Evolutionary conservation across 2,888 invertebrate genomes (phyloP).

Genomic region (Melolontha melolontha): DNA sequence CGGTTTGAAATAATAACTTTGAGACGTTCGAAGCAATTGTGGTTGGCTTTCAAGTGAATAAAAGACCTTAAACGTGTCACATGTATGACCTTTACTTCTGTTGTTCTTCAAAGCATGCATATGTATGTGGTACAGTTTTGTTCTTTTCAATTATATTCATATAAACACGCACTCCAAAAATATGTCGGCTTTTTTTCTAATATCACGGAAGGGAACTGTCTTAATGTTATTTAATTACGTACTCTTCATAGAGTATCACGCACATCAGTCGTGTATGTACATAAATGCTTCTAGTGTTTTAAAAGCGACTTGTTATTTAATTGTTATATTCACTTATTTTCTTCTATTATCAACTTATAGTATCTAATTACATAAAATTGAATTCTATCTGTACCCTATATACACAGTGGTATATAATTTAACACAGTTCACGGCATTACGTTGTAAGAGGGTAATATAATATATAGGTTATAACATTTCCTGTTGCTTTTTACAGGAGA

Average conservation of each 20-base stretch:
- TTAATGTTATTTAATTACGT: constrained; percentile 54
- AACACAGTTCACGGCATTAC: background rate
- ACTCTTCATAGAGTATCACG: constrained; percentile 31
- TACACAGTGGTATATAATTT: background rate
- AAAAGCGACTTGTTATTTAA: too few relatives aligned
- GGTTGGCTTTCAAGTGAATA: constrained; percentile 31
- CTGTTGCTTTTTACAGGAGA: too few relatives aligned
- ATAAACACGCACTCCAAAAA: constrained; percentile 20
- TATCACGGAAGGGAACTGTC: constrained; percentile 54
- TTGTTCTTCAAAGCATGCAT: background rate
- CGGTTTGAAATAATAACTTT: constrained; percentile 39
- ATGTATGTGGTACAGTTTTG: background rate
- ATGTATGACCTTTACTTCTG: constrained; percentile 7
- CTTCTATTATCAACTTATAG: too few relatives aligned
- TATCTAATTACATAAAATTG: too few relatives aligned
- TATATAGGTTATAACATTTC: too few relatives aligned
- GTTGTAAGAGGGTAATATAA: too few relatives aligned
- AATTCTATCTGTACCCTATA: background rate
- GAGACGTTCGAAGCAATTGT: constrained; percentile 31
- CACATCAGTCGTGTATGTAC: constrained; percentile 20
- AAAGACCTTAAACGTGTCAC: constrained; percentile 29
- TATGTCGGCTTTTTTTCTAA: constrained; percentile 14
- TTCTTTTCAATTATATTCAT: constrained; percentile 8
- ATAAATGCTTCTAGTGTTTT: too few relatives aligned
- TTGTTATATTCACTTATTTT: too few relatives aligned